Base-by-base conservation (phyloP, 2,888 invertebrate genomes). In the Nyleta sp. region DNA sequence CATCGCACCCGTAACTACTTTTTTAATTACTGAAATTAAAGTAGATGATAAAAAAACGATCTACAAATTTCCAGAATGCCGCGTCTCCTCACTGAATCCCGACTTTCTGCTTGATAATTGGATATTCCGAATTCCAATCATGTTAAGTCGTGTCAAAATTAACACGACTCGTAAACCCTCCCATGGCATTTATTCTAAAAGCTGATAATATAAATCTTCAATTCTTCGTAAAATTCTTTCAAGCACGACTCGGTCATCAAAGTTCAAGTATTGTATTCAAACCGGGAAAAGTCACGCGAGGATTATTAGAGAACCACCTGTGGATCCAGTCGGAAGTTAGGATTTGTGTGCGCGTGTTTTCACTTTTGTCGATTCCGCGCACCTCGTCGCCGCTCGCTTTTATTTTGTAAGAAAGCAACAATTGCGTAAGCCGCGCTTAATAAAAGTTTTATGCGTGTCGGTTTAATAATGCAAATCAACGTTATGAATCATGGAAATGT, bases 211-310 rank as follows among this genome's bases (percentile, higher is more conserved):
- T 15, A 28, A 50, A 50, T 50, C 28, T n/a, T 50, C 20, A 15
- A 15, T 46, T 48, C 18, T 11, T 18, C 6, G 15, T 50, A 22
- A 67, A 46, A 53, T 22, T 33, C 10, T 38, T 22, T 18, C 13
- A 52, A 64, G 20, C 31, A 50, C 40, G 33, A 53, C 22, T 13
- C 15, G 62, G 44, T 48, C 44, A 38, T 38, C 57, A 18, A 59
- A 59, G 55, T 68, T 68, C 57, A 57, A 48, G 57, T 31, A 59
- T 59, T 68, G 57, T 59, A 31, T 48, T 50, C 40, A 40, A 48
- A 40, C 31, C 13, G 50, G 17, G 68, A 55, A 68, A 68, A 70
- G 68, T 70, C 68, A 59, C 68, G 68, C 68, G 59, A 59, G 59
- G 59, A 59, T 70, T 59, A 59, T 59, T 70, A 59, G 46, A 68